Base-by-base conservation (phyloP, 2,888 invertebrate genomes). In the Drosophila emarginata region DNA sequence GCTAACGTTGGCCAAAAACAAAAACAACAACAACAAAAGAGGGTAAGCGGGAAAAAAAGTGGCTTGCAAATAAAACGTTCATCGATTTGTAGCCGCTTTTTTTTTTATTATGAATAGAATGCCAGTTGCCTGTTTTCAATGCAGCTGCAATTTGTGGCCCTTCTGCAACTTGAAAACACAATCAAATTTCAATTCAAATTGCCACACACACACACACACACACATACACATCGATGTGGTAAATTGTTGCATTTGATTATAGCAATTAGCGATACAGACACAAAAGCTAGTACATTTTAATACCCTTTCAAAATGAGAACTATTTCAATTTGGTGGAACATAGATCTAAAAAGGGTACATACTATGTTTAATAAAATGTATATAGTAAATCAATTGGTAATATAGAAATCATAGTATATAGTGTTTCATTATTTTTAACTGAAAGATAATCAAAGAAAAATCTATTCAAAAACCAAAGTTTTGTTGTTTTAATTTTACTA, bases 71-170 rank as follows among this genome's bases (percentile, higher is more conserved):
- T 15, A 45, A 59, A 64, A 53, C 66, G 39, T 73, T 80, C 84
- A 66, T 68, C 72, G 83, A 72, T 71, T 81, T 75, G 83, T 64
- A 70, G 67, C 59, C 57, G 61, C 61, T 4, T 23, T 23, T 23
- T 23, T 32, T 73, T 61, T 73, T 73, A 67, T 72, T 74, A 74
- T 67, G 67, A 73, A 74, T 73, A 64, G 57, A 67, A 74, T 73
- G 63, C 12, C 45, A 45, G 45, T 45, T 45, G 45, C 45, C 72
- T 67, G 59, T 56, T 63, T 37, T 59, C 45, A 56, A 53, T 62
- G 64, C 58, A 37, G 36, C 52, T 58, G 58, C 50, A 51, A 37
- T 58, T 64, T 64, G 50, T 26, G 28, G 59, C 58, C 39, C 39
- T 59, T 23, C 58, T 21, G 28, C 21, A 32, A 61, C 69, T 62